Conservation (phyloP, 2,113 vertebrate species). For the Chloropsis hardwickii region DNA sequence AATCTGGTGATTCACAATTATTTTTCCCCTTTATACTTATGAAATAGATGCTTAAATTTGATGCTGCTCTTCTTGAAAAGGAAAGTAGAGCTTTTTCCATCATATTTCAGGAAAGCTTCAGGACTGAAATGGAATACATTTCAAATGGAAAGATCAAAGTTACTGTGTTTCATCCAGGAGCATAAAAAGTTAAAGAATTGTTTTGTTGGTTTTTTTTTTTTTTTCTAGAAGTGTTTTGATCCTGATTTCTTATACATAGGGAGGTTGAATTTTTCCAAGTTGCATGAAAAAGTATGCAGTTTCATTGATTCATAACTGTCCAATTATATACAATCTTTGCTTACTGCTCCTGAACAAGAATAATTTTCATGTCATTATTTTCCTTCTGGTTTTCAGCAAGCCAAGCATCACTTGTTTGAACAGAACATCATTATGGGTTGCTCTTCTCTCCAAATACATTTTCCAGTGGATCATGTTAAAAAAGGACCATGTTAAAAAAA, state of each 20-base stretch:
- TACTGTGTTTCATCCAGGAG: background rate
- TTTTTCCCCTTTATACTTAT: background rate
- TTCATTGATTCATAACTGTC: conserved; percentile 37
- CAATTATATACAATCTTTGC: conserved; percentile 45
- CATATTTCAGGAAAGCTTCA: conserved; percentile 1
- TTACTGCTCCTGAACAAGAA: conserved; percentile 15
- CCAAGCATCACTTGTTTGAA: conserved; percentile 18
- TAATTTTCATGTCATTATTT: conserved; percentile 40
- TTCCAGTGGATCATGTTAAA: background rate
- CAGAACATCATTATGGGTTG: background rate
- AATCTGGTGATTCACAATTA: background rate
- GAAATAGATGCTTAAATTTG: conserved; percentile 11
- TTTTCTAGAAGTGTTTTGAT: background rate
- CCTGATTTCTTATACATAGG: background rate
- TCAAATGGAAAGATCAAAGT: conserved; percentile 32
- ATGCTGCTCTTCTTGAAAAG: background rate
- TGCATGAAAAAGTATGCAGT: background rate
- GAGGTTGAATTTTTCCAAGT: conserved; percentile 14
- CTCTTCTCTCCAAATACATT: background rate
- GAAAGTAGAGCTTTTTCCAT: background rate
- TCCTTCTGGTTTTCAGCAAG: conserved; percentile 24
- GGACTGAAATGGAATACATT: background rate
- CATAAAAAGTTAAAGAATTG: background rate
- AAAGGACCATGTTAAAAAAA: background rate
- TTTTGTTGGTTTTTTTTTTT: background rate